These are phyloP conservation scores for Erynnis tages DNA, from an alignment of 2,888 invertebrate genomes.

Conservation along the genomic window DNA sequence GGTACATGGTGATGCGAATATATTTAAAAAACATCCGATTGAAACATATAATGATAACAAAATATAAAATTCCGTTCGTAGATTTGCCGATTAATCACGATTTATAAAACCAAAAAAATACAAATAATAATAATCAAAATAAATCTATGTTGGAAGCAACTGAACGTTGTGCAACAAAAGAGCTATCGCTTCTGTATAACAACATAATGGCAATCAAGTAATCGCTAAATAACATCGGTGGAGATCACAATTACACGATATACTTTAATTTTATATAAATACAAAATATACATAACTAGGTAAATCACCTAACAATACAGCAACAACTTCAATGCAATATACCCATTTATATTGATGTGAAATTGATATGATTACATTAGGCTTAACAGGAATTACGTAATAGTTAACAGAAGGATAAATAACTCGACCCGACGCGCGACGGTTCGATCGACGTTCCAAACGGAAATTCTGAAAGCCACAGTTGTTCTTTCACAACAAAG, in stretches of 20 bases:
- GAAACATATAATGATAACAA: conserved; percentile 51
- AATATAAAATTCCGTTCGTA: conserved; percentile 55
- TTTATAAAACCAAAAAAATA: conserved; percentile 55
- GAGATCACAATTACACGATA: conserved; percentile 80
- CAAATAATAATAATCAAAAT: conserved; percentile 60
- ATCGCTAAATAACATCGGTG: conserved; percentile 81
- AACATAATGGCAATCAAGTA: conserved; percentile 77
- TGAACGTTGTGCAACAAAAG: conserved; percentile 63
- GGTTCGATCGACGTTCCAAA: conserved; percentile 19
- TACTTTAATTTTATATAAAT: conserved; percentile 71
- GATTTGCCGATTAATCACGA: conserved; percentile 60
- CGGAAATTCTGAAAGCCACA: conserved; percentile 28
- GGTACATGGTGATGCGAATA: conserved; percentile 70
- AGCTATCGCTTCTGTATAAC: conserved; percentile 59
- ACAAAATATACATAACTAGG: conserved; percentile 75
- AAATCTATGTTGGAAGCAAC: conserved; percentile 76
- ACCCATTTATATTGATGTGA: conserved; percentile 73
- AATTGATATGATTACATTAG: conserved; percentile 69
- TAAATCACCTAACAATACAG: conserved; percentile 69
- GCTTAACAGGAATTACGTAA: conserved; percentile 65
- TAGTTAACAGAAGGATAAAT: conserved; percentile 71
- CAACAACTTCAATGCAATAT: conserved; percentile 78
- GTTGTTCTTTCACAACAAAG: conserved; percentile 36
- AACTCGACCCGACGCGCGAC: conserved; percentile 35
- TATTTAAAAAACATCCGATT: conserved; percentile 59